Evolutionary conservation across 2,888 invertebrate species (phyloP), one percentile per base, ranked within the genome.

Genomic region (Sarcophaga caerulescens): DNA sequence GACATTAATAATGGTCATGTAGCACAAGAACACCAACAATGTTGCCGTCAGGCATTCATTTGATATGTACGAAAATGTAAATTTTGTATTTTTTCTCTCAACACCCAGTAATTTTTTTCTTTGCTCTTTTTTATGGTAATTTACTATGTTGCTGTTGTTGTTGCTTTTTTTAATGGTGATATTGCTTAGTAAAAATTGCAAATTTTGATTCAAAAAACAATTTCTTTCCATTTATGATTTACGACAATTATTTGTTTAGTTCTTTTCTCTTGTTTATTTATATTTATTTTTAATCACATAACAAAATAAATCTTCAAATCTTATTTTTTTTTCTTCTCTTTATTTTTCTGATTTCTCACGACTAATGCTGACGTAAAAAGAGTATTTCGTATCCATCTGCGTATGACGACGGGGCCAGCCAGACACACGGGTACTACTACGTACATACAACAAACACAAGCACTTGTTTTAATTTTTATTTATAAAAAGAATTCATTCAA

Each of bases 351-450:
- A 35, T 59, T 25, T 11, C 25, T 11, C 23, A 23, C 5, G 17
- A 74, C 12, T 44, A 45, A 59, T 78, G 77, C 77, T 78, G 77
- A 78, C 77, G 69, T 78, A 63, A 79, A 79, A 71, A 14, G 11
- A n/a, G 10, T 59, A 44, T 71, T 59, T 59, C 73, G 17, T 75
- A 25, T 45, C 14, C 14, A n/a, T 47, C 5, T 45, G 11, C 14
- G 8, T 17, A 35, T 19, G 23, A 4, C 10, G 5, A 4, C 17
- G 23, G 52, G 52, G 23, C 12, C 19, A 3, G 21, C 17, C 1
- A 23, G 17, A 23, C 25, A 59, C 47, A 21, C 19, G 35, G 35
- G 35, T 10, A 35, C 35, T 35, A 35, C 35, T 63, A 12, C 21
- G 17, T 21, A 63, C 8, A 3, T 65, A 10, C 3, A 65, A 11